These are phyloP conservation scores for Xenops minutus DNA, from an alignment of 2,797 vertebrate genomes.

Conservation along the genomic window DNA sequence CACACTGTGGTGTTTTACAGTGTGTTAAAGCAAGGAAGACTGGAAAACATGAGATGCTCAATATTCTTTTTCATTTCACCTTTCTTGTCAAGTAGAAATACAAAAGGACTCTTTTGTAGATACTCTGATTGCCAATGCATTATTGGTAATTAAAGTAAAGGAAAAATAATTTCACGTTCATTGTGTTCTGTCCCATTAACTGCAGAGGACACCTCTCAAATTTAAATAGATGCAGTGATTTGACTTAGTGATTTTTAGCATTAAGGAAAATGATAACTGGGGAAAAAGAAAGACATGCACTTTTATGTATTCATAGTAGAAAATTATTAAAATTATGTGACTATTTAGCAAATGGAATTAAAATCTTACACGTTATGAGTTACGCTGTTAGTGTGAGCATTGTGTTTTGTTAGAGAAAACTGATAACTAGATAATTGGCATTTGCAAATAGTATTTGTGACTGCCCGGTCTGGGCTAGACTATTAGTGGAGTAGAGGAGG, in stretches of 20 bases:
- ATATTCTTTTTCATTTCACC: neutral
- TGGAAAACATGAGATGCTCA: neutral
- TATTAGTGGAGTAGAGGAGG: neutral
- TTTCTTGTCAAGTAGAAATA: neutral
- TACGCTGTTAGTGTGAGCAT: neutral
- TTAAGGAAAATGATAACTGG: neutral
- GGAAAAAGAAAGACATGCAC: neutral
- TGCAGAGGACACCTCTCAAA: neutral
- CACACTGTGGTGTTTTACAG: neutral
- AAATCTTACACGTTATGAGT: neutral
- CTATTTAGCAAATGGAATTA: neutral
- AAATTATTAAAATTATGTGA: neutral
- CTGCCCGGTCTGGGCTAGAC: neutral
- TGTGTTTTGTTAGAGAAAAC: neutral
- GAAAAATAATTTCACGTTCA: accelerated
- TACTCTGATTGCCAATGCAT: neutral
- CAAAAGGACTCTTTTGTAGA: neutral
- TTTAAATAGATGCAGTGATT: neutral
- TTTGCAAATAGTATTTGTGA: neutral
- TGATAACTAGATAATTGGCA: neutral
- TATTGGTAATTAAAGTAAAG: neutral
- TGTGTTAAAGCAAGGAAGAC: neutral
- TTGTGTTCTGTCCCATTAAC: neutral
- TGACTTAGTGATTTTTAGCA: neutral
- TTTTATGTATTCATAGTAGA: neutral